Conservation (phyloP, 1,140 invertebrate species). For the Drosophila sucinea region DNA sequence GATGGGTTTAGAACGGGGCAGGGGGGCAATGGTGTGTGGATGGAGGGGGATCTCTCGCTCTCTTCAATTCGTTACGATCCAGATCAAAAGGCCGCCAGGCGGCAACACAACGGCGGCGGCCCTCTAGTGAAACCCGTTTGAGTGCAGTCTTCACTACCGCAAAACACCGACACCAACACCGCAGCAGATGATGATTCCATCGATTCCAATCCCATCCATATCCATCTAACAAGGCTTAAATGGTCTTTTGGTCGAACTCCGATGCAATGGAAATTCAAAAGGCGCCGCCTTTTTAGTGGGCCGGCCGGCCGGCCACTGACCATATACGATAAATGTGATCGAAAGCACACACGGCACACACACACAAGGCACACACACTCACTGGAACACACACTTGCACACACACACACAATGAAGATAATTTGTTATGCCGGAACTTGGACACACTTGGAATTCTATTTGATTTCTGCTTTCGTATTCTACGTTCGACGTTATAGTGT, state of each 20-base stretch:
- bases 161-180: conserved; percentile 48
- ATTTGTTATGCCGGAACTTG: too few relatives aligned
- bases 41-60: background rate
- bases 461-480: conserved; percentile 2
- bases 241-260: conserved; percentile 30
- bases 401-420: background rate
- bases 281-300: conserved; percentile 61
- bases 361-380: conserved; percentile 18
- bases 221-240: conserved; percentile 72
- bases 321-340: conserved; percentile 37
- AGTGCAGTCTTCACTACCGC: conserved; percentile 38
- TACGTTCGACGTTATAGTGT: conserved; percentile 1
- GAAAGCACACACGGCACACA: conserved; percentile 30
- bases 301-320: conserved; percentile 73
- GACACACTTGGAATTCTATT: conserved; percentile 6
- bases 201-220: conserved; percentile 58
- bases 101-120: conserved; percentile 36
- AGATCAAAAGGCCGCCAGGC: conserved; percentile 67
- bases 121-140: conserved; percentile 60
- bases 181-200: conserved; percentile 36
- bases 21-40: background rate
- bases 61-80: conserved; percentile 15
- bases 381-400: background rate
- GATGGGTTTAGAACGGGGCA: background rate
- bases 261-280: conserved; percentile 58